phyloP scores from a whole-genome alignment of 2,113 vertebrate genomes.

The Corythornis vintsioides region DNA sequence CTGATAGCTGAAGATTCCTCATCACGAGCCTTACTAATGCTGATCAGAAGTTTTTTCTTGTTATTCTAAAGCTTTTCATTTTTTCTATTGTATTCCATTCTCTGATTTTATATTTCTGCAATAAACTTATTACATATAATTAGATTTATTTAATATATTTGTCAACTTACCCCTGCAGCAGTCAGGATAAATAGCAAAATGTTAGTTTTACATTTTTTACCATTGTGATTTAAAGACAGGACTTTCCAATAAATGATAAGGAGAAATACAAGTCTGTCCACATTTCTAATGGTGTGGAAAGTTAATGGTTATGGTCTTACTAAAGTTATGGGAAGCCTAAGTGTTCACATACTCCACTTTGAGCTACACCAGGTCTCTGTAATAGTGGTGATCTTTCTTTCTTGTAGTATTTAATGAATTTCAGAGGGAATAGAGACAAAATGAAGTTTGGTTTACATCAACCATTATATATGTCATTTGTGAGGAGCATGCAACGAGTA shows the following conservation, averaged over 20 bases:
- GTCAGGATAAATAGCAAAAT: background rate
- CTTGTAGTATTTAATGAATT: background rate
- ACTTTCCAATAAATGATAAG: background rate
- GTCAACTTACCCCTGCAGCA: background rate
- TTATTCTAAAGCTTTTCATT: background rate
- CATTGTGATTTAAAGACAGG: background rate
- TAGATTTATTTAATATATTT: background rate
- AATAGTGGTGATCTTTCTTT: background rate
- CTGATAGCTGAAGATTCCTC: background rate
- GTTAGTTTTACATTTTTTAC: background rate
- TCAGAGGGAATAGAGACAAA: background rate
- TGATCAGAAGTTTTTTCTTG: background rate
- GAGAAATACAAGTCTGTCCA: background rate
- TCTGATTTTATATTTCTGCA: background rate
- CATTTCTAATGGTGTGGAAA: background rate
- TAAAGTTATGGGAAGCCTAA: background rate
- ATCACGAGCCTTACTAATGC: background rate
- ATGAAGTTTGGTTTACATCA: background rate
- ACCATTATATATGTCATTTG: background rate
- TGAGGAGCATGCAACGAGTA: background rate
- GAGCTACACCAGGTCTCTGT: background rate
- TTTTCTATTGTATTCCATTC: background rate
- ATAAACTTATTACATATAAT: background rate
- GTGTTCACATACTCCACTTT: background rate
- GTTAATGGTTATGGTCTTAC: background rate